Conservation (phyloP, 2,888 invertebrate species). For the Lithophane ornitopus region DNA sequence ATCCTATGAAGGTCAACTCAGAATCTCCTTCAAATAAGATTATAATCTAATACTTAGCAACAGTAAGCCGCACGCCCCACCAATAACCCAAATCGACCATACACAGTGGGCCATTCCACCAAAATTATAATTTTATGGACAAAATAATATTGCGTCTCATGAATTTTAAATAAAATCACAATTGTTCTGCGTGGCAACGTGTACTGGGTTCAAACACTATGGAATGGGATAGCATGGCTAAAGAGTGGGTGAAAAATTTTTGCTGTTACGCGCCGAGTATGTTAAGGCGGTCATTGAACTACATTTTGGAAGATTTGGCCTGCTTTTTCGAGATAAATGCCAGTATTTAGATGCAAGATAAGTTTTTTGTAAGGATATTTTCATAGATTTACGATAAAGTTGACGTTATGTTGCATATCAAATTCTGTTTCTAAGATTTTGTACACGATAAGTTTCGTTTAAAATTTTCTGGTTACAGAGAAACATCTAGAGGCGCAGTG, state of each 20-base stretch:
- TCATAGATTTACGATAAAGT: slow-evolving; percentile 53
- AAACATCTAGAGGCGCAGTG: background rate
- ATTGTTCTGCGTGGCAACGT: slow-evolving; percentile 78
- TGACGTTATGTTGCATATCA: slow-evolving; percentile 52
- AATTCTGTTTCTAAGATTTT: slow-evolving; percentile 52
- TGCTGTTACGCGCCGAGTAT: slow-evolving; percentile 55
- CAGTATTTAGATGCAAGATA: slow-evolving; percentile 63
- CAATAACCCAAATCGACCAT: slow-evolving; percentile 55
- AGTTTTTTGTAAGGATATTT: slow-evolving; percentile 42
- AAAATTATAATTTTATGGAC: slow-evolving; percentile 72
- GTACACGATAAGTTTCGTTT: slow-evolving; percentile 12
- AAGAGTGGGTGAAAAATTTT: slow-evolving; percentile 67
- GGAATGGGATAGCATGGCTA: slow-evolving; percentile 66
- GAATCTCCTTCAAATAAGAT: slow-evolving; percentile 4
- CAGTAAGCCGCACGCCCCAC: slow-evolving; percentile 7
- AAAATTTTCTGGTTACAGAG: slow-evolving; percentile 13
- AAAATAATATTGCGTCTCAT: slow-evolving; percentile 76
- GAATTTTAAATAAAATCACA: slow-evolving; percentile 84
- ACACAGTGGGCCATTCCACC: slow-evolving; percentile 59
- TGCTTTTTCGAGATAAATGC: slow-evolving; percentile 56
- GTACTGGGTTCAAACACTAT: slow-evolving; percentile 75
- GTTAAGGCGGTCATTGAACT: slow-evolving; percentile 61
- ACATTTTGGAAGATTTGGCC: slow-evolving; percentile 54
- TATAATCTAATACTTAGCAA: slow-evolving; percentile 17
- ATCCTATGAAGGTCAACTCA: slow-evolving; percentile 4